Evolutionary conservation across 2,113 vertebrate species (phyloP), one percentile per base, ranked within the genome.

Genomic region (Melanerpes aurifrons): DNA sequence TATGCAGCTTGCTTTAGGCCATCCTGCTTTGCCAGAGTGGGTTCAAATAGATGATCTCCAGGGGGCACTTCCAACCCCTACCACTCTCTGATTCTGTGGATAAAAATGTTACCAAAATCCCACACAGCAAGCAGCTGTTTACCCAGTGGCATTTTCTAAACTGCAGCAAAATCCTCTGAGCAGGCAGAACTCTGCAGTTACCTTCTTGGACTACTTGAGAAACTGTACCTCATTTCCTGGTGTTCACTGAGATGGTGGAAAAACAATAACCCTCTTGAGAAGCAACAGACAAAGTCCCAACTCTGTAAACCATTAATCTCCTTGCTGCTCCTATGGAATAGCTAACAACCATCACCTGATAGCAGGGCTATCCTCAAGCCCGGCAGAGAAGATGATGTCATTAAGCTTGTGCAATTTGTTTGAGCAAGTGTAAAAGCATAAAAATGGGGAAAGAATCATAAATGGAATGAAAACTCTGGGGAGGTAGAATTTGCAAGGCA

Each of bases 291-390:
- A 5, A 20, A 70, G 56, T 15, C 21, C 57, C 57, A 20, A 2
- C 21, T 6, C 0, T 2, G 11, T 37, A 7, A 35, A 19, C 28
- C 19, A 6, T 1, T 5, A 24, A 2, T 1, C 10, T 0, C 43
- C 1, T 9, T 10, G 50, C 37, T 37, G 35, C 14, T 47, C 47
- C 25, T 14, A 1, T 0, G 15, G 37, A 54, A 29, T 1, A 59
- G 58, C 10, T 4, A 26, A 21, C 17, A 35, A 24, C 15, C 16
- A 2, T 4, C 69, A 17, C 1, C 9, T 26, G 32, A 47, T 0
- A 43, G 53, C 66, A 48, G 45, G 37, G 11, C 40, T 28, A 3
- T 15, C 32, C 1, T 8, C 69, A 57, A 40, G 40, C 10, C 21
- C 68, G 7, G 5, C 32, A 2, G 6, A 7, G 35, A n/a, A 63